Evolutionary conservation across 2,888 invertebrate species (phyloP).

Genomic region (Heliconius ismenius): DNA sequence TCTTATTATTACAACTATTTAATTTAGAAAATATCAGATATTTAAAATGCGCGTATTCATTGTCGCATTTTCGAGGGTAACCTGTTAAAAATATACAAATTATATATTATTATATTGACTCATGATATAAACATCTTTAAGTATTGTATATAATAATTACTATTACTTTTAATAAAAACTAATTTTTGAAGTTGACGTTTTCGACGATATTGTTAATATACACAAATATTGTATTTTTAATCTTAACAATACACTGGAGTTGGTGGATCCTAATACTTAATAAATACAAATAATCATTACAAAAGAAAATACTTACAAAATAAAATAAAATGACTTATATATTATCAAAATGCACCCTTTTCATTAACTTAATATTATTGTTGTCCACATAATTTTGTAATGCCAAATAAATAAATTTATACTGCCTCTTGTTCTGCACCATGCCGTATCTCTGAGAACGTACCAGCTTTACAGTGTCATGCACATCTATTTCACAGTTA

Average conservation of each 20-base stretch:
- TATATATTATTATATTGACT: too few species aligned
- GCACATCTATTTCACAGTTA: conserved; percentile 97
- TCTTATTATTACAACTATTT: too few species aligned
- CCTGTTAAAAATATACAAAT: too few species aligned
- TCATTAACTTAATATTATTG: conserved; percentile 52
- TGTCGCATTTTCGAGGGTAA: too few species aligned
- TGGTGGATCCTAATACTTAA: too few species aligned
- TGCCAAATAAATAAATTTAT: conserved; percentile 98
- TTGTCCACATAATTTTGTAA: conserved; percentile 93
- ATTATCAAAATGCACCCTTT: conserved; percentile 47
- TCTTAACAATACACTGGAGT: too few species aligned
- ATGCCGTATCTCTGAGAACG: conserved; percentile 97
- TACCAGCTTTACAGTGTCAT: conserved; percentile 95
- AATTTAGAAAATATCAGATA: too few species aligned
- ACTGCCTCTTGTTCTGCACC: conserved; percentile 99
- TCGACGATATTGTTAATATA: too few species aligned
- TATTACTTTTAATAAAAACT: background rate
- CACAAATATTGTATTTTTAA: too few species aligned
- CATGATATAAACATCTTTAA: too few species aligned
- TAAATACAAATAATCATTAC: background rate
- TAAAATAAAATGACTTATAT: background rate
- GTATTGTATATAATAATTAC: background rate
- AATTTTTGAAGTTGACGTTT: background rate
- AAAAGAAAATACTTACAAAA: background rate
- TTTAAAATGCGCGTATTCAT: too few species aligned